Conservation (phyloP, 2,113 vertebrate genomes). For the Irena cyanogastra region DNA sequence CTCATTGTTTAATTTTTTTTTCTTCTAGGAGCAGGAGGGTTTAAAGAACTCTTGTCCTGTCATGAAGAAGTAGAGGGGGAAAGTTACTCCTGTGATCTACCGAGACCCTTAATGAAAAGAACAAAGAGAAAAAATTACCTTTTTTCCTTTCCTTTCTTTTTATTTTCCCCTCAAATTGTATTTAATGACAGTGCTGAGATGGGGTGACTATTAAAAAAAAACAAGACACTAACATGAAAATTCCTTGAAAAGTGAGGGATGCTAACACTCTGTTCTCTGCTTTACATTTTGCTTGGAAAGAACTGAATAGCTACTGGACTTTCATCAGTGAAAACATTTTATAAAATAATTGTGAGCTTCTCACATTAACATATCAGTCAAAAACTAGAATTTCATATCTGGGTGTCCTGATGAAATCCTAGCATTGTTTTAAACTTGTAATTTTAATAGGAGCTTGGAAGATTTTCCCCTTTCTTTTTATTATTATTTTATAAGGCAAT, state of each 20-base stretch:
- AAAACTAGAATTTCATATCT: neutral
- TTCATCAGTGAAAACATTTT: neutral
- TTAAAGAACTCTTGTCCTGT: neutral
- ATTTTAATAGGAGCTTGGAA: neutral
- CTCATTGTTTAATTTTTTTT: neutral
- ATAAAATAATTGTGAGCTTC: neutral
- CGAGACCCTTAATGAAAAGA: neutral
- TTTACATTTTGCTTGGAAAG: neutral
- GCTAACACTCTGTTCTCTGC: neutral
- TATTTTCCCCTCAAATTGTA: neutral
- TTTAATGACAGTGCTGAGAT: neutral
- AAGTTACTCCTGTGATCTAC: neutral
- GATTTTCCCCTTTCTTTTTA: neutral
- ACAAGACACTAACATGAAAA: neutral
- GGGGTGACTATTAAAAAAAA: neutral
- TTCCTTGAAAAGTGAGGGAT: neutral
- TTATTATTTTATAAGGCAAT: neutral
- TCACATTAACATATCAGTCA: neutral
- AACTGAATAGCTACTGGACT: neutral
- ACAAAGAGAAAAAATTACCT: accelerated
- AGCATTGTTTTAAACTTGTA: neutral
- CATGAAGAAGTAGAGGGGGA: neutral
- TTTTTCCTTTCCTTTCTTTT: no score
- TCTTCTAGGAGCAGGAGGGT: neutral
- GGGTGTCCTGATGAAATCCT: neutral